Conservation (phyloP, 2,113 vertebrate genomes). For the Lophotis ruficrista region DNA sequence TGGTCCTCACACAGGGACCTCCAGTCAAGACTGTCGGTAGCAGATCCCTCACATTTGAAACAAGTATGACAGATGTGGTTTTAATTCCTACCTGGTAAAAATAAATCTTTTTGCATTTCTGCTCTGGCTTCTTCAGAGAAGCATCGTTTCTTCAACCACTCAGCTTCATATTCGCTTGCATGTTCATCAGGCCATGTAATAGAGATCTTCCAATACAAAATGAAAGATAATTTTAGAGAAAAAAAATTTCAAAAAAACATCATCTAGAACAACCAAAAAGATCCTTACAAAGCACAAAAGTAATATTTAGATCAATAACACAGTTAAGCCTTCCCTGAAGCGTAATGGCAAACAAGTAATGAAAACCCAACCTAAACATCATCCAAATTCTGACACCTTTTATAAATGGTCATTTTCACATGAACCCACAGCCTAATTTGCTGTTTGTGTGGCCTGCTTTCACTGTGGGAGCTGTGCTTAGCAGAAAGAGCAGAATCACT, state of each 20-base stretch:
- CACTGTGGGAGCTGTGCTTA: neutral
- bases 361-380: neutral
- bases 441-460: neutral
- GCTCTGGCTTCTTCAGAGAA: constrained; percentile 87
- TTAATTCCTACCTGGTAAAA: constrained; percentile 84
- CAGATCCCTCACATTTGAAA: neutral
- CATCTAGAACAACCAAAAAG: neutral
- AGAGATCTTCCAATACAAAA: constrained; percentile 78
- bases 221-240: neutral
- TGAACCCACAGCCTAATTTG: neutral
- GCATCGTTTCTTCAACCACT: constrained; percentile 91
- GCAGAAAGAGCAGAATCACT: neutral
- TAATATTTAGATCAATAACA: neutral
- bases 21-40: rapidly evolving
- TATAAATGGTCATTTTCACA: neutral
- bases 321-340: neutral
- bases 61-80: neutral
- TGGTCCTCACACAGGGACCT: neutral
- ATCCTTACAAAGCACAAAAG: neutral
- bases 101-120: constrained; percentile 81
- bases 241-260: neutral
- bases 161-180: constrained; percentile 85
- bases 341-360: neutral
- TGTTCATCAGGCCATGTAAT: constrained; percentile 90
- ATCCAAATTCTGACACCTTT: neutral